Evolutionary conservation across 2,113 vertebrate genomes (phyloP), one percentile per base, ranked within the genome.

Genomic region (Poeciliopsis occidentalis): DNA sequence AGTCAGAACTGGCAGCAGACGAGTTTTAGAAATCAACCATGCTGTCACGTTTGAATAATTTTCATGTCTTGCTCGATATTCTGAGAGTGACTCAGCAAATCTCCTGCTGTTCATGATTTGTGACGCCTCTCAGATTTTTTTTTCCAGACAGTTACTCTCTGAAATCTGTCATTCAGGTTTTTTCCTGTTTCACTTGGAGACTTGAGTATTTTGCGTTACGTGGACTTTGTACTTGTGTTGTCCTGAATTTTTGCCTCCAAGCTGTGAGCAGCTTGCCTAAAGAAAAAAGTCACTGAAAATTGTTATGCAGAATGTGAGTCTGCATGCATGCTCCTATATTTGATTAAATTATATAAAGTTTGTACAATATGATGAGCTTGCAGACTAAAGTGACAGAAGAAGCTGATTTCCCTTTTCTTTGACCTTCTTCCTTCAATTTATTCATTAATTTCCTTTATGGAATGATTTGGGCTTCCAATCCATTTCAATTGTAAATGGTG

Each of bases 71-170:
- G 12, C 60, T 51, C 64, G 24, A 7, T 24, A 1, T 62, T 74
- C 60, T 76, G 54, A 0, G 54, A 54, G 37, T 57, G 71, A 73
- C 47, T 83, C 80, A 63, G 73, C 74, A 26, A 47, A 34, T 76
- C 69, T 63, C 67, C 78, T 41, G 71, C 80, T 76, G 72, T 39
- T 85, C 51, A 10, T 26, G 75, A 83, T 69, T 77, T 4, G 30
- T 69, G n/a, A 79, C 69, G 66, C 11, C 69, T 0, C 64, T 74
- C 19, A 34, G 8, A 54, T 15, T 19, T 24, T 31, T 24, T 31
- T 44, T 64, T 29, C 24, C 29, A 64, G 60, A 51, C 71, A 41
- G 31, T 57, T 24, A 64, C 12, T 19, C 2, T 51, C 54, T 31
- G 32, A 32, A 67, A 12, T 44, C 29, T 7, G 63, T 47, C 66